phyloP scores from a whole-genome alignment of 2,797 vertebrate species.

The Cirrhinus molitorella region DNA sequence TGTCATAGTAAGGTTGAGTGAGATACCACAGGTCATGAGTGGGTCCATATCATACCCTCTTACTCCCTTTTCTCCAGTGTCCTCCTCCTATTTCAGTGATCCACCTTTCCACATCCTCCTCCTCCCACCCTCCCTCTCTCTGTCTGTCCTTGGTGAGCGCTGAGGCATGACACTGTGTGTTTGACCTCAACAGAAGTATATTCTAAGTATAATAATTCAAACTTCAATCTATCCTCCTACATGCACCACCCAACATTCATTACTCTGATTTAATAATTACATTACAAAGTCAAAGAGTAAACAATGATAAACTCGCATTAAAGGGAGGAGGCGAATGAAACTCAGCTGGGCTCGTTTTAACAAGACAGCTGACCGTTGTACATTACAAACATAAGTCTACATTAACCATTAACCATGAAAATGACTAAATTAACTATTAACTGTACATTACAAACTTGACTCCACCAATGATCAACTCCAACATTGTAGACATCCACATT shows the following conservation, averaged over 20 bases:
- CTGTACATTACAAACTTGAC: neutral
- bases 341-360: neutral
- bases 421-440: neutral
- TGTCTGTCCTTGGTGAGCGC: conserved; percentile 42
- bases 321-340: conserved; percentile 22
- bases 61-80: conserved; percentile 39
- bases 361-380: conserved; percentile 24
- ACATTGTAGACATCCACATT: neutral
- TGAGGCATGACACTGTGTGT: conserved; percentile 40
- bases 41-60: conserved; percentile 37
- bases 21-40: conserved; percentile 35
- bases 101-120: conserved; percentile 44
- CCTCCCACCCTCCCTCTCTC: conserved; percentile 5
- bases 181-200: conserved; percentile 47
- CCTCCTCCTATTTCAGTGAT: conserved; percentile 49
- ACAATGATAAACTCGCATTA: conserved; percentile 13
- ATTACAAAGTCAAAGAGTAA: conserved; percentile 41
- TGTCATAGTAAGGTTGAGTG: conserved; percentile 41
- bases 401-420: conserved; percentile 20
- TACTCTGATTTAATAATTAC: conserved; percentile 46
- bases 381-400: conserved; percentile 2
- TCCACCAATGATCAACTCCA: neutral
- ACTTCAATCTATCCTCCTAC: conserved; percentile 38
- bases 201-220: conserved; percentile 38
- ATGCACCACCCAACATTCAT: conserved; percentile 38